Base-by-base conservation (phyloP, 2,888 invertebrate species). In the Dilophus febrilis region DNA sequence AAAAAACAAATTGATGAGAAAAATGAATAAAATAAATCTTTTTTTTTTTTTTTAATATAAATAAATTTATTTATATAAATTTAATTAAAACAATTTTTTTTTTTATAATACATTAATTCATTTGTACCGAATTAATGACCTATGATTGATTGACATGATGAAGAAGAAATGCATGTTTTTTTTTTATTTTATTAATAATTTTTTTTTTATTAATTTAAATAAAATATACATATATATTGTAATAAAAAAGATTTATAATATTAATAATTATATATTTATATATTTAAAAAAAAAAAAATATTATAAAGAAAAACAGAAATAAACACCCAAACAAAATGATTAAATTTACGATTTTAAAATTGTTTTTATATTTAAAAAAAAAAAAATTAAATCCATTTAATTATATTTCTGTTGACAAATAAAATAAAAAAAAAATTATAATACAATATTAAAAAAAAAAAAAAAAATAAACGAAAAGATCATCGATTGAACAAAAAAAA, bases 391-490 rank as follows among this genome's bases (percentile, higher is more conserved):
- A 29, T n/a, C 12, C 4, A 29, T 29, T 29, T n/a, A n/a, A n/a
- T n/a, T n/a, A n/a, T n/a, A n/a, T n/a, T n/a, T n/a, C n/a, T n/a
- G n/a, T n/a, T n/a, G n/a, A n/a, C n/a, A n/a, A n/a, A n/a, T n/a
- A n/a, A n/a, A n/a, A n/a, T n/a, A n/a, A n/a, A n/a, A 29, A 13
- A 29, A 13, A 29, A 29, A 11, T 29, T 4, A 29, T 29, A 29
- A 29, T 4, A 13, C 5, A 29, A 8, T 13, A 4, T 6, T 6
- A 22, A 22, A 37, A 6, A 30, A 37, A 13, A 37, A 30, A 37
- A 8, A 29, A 37, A 57, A 58, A 55, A 19, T 32, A 30, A 39
- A 5, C 31, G n/a, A n/a, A n/a, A n/a, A n/a, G n/a, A n/a, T n/a
- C n/a, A n/a, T n/a, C n/a, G n/a, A n/a, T n/a, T n/a, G n/a, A n/a